Base-by-base conservation (phyloP, 2,888 invertebrate genomes). In the Tridacna crocea region DNA sequence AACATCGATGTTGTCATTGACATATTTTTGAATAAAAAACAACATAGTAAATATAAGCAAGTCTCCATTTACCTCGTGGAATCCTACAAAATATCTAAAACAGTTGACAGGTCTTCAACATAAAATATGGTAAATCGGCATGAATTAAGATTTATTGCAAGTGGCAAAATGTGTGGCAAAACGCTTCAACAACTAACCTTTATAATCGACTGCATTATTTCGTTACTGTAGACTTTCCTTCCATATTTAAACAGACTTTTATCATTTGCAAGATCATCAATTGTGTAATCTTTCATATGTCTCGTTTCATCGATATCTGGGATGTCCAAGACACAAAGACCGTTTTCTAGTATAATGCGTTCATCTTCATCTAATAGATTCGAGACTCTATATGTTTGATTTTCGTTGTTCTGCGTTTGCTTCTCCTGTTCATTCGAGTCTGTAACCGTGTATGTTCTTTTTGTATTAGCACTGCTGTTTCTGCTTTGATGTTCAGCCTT, bases 201-300 rank as follows among this genome's bases (percentile, higher is more conserved):
- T 26, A 83, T 68, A 2, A 80, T 75, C 4, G 83, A 72, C 36
- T 47, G 12, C 75, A 83, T 73, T 24, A 72, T 80, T 8, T 73
- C 36, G 13, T 65, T 60, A 55, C 77, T 79, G 74, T 89, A 89
- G 3, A 89, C 79, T 65, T 83, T 86, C 61, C 76, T 76, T n/a
- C 85, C 87, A 79, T 87, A 84, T 47, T 84, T 80, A 47, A 87
- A 82, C 51, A 70, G 26, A 22, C 24, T 70, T 26, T 15, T 48
- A n/a, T 70, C 70, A 24, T 48, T n/a, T 12, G 72, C 77, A 17
- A 89, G 80, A 36, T 89, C 86, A 15, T 79, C 77, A 15, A 87
- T 73, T 0, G 85, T 84, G 55, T 82, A 88, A 10, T 79, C 60
- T 17, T 24, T n/a, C 61, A 77, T 27, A 51, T 74, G 61, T 58